Evolutionary conservation across 2,888 invertebrate species (phyloP).

Genomic region (Rosalia funebris): DNA sequence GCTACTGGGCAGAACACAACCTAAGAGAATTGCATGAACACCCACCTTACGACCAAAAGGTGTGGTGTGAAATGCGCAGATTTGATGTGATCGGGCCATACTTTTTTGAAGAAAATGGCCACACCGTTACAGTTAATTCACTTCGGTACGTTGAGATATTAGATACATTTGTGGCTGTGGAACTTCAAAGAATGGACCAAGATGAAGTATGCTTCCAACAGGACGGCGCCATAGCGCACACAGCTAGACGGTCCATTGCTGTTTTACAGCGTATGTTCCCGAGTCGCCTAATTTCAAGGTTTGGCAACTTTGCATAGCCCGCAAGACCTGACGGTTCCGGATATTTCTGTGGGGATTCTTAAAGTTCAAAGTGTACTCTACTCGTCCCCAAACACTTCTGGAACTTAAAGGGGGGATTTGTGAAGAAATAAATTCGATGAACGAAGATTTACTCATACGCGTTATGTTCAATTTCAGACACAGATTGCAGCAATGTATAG

Average conservation of each 20-base stretch:
- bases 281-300: neutral
- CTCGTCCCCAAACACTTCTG: neutral
- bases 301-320: neutral
- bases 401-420: neutral
- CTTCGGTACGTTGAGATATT: neutral
- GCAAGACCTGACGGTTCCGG: neutral
- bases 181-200: no score
- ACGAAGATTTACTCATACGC: neutral
- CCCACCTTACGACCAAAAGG: neutral
- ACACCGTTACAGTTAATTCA: neutral
- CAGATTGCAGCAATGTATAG: neutral
- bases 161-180: neutral
- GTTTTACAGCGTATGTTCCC: neutral
- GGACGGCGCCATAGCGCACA: neutral
- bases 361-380: neutral
- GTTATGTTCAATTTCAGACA: neutral
- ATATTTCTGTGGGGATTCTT: neutral
- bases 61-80: neutral
- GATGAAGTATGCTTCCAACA: neutral
- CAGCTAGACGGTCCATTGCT: no score
- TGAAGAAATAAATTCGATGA: neutral
- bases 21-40: slow-evolving; percentile 10
- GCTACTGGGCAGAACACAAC: slow-evolving; percentile 14
- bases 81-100: slow-evolving; percentile 2
- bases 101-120: slow-evolving; percentile 8